Percentiles rank a stretch among this genome's conserved stretches.
Evolutionary conservation across 2,113 vertebrate genomes (phyloP).

Genomic region (Podilymbus podiceps): DNA sequence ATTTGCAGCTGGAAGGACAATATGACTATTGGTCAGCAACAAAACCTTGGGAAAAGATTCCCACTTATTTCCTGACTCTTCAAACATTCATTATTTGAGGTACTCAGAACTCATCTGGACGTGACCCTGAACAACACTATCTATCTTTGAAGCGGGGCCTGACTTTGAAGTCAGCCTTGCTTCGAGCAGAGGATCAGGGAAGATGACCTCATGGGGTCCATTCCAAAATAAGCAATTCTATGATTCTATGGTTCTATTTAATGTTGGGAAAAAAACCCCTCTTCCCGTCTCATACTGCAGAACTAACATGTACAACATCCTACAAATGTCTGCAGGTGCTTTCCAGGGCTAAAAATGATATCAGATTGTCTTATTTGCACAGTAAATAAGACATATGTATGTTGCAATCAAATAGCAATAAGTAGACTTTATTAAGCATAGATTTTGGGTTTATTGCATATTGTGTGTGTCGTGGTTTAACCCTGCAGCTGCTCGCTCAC

Average conservation of each 20-base stretch:
- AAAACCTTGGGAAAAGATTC: not conserved
- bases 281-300: not conserved
- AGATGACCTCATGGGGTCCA: not conserved
- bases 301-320: not conserved
- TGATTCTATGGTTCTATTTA: not conserved
- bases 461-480: too few species aligned
- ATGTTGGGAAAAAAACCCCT: fast-evolving
- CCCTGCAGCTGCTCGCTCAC: too few species aligned
- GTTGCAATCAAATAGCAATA: not conserved
- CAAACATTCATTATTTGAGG: not conserved
- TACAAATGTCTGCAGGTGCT: not conserved
- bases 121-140: not conserved
- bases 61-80: not conserved
- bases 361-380: not conserved
- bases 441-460: not conserved
- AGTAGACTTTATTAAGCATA: not conserved
- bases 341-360: not conserved
- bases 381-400: not conserved
- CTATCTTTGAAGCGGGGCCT: not conserved
- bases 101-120: not conserved
- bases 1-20: not conserved
- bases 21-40: not conserved
- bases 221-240: not conserved
- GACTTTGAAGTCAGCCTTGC: not conserved
- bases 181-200: not conserved